These are phyloP conservation scores for Diadumene lineata DNA, from an alignment of 92 coral and sea anemone genomes.

Conservation along the genomic window DNA sequence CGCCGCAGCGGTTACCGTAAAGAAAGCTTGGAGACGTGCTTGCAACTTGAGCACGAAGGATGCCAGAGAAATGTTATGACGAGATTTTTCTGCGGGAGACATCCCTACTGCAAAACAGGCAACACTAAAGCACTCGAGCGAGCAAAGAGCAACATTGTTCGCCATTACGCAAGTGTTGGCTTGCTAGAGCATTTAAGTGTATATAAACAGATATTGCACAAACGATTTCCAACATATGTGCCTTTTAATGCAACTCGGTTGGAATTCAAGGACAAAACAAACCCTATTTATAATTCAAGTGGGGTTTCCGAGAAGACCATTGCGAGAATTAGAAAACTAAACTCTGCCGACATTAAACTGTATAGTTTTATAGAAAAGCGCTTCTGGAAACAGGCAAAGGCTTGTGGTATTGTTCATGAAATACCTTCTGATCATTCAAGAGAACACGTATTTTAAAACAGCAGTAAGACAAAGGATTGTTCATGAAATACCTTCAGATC, in stretches of 20 bases:
- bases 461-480: no score
- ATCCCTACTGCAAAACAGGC: slow-evolving; percentile 70
- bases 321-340: slow-evolving; percentile 48
- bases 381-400: slow-evolving; percentile 71
- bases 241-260: slow-evolving; percentile 28
- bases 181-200: slow-evolving; percentile 66
- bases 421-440: neutral
- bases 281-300: slow-evolving; percentile 43
- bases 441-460: no score
- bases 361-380: slow-evolving; percentile 60
- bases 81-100: slow-evolving; percentile 89
- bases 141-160: slow-evolving; percentile 76
- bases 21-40: slow-evolving; percentile 76
- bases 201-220: slow-evolving; percentile 67
- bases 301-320: slow-evolving; percentile 52
- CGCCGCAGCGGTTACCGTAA: slow-evolving; percentile 58
- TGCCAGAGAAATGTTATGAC: slow-evolving; percentile 87
- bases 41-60: slow-evolving; percentile 73
- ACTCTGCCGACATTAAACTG: slow-evolving; percentile 78
- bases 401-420: slow-evolving; percentile 55
- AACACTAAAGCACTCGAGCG: slow-evolving; percentile 57
- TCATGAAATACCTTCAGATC: no score
- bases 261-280: slow-evolving; percentile 48
- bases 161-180: slow-evolving; percentile 80
- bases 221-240: slow-evolving; percentile 75